phyloP scores from a whole-genome alignment of 2,113 vertebrate species.

The Neolamprologus caudopunctatus region DNA sequence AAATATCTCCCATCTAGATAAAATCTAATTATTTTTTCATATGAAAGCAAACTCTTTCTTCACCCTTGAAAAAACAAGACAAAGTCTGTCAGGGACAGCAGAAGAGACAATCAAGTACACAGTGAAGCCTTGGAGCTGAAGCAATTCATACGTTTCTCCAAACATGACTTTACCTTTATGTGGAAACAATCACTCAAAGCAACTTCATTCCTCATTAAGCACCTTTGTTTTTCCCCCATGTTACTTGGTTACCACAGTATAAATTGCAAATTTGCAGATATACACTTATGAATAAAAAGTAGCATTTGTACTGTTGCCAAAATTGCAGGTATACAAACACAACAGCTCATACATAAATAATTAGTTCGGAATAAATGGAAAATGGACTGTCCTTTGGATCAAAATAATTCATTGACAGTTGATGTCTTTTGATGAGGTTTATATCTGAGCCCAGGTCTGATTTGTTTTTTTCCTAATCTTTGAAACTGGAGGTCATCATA shows the following conservation, averaged over 20 bases:
- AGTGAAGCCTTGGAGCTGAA: neutral
- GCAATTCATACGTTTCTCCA: neutral
- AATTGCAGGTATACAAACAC: constrained; percentile 4
- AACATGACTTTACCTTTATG: neutral
- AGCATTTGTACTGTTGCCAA: neutral
- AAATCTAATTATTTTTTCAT: neutral
- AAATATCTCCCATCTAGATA: neutral
- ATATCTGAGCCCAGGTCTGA: neutral
- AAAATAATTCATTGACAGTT: neutral
- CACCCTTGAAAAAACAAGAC: neutral
- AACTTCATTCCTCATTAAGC: neutral
- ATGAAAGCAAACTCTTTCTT: neutral
- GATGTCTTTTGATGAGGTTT: neutral
- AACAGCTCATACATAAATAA: neutral
- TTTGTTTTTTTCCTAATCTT: neutral
- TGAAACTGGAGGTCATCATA: neutral
- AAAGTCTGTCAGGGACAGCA: neutral
- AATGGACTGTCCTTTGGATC: neutral
- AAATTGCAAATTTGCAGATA: constrained; percentile 3
- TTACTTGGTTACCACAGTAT: neutral
- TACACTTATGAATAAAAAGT: constrained; percentile 3
- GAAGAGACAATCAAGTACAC: neutral
- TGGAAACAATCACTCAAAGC: neutral
- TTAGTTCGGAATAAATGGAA: neutral
- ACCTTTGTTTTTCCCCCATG: neutral